phyloP scores from a whole-genome alignment of 2,888 invertebrate species.

The Proisotoma minuta region DNA sequence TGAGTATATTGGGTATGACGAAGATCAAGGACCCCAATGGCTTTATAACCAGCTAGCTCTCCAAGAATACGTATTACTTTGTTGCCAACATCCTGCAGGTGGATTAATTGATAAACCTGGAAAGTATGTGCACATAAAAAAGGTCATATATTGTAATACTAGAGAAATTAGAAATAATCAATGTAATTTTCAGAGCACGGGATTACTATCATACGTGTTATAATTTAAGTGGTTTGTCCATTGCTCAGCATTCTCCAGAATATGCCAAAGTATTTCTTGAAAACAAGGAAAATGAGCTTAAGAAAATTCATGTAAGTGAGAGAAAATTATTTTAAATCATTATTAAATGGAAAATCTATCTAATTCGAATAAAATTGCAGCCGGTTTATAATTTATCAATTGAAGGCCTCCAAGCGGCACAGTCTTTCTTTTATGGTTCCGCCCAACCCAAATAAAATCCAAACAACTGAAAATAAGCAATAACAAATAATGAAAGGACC shows the following conservation, averaged over 20 bases:
- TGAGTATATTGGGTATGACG: constrained; percentile 10
- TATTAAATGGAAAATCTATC: neutral
- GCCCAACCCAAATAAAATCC: too few relatives aligned
- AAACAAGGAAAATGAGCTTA: constrained; percentile 34
- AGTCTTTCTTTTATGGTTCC: constrained; percentile 34
- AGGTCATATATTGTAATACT: too few relatives aligned
- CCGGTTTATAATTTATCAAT: constrained; percentile 78
- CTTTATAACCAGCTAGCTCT: constrained; percentile 81
- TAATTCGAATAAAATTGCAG: constrained; percentile 55
- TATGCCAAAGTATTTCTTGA: constrained; percentile 48
- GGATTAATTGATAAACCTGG: constrained; percentile 95
- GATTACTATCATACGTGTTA: constrained; percentile 99
- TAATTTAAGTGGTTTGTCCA: constrained; percentile 84
- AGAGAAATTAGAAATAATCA: too few relatives aligned
- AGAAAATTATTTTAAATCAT: constrained; percentile 51
- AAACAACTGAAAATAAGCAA: too few relatives aligned
- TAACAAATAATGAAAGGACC: too few relatives aligned
- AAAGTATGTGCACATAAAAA: constrained; percentile 65
- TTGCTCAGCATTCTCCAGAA: constrained; percentile 72
- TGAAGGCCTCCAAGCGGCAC: constrained; percentile 55
- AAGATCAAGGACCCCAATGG: constrained; percentile 52
- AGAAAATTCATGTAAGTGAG: constrained; percentile 49
- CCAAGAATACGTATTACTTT: constrained; percentile 90
- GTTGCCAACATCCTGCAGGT: constrained; percentile 81
- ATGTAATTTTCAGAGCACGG: constrained; percentile 63